Conservation (phyloP, 2,113 vertebrate species). For the Thunnus maccoyii region DNA sequence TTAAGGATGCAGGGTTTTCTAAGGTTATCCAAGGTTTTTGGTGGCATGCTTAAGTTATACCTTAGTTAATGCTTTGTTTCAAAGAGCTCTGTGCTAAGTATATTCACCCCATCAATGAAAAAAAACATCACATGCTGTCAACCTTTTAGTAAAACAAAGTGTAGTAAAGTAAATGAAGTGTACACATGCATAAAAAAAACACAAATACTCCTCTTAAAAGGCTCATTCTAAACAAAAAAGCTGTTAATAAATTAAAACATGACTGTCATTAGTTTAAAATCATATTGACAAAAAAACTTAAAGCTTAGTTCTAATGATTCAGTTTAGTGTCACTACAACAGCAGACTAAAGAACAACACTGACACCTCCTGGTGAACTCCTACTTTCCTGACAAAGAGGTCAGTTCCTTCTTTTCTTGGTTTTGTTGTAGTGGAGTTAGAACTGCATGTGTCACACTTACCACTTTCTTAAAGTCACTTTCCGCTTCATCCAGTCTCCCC, state of each 20-base stretch:
- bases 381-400: neutral
- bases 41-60: too few relatives aligned
- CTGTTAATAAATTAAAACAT: neutral
- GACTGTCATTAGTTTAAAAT: neutral
- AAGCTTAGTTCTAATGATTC: neutral
- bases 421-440: neutral
- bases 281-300: neutral
- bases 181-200: neutral
- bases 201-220: neutral
- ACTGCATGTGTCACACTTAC: slow-evolving; percentile 80
- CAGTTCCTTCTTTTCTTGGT: neutral
- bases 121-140: neutral
- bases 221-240: neutral
- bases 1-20: slow-evolving; percentile 8
- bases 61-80: neutral
- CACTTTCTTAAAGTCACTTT: slow-evolving; percentile 96
- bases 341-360: slow-evolving; percentile 54
- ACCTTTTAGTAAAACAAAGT: neutral
- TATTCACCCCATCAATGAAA: neutral
- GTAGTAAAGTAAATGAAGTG: neutral
- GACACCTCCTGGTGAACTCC: slow-evolving; percentile 70
- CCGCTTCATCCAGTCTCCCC: slow-evolving; percentile 95
- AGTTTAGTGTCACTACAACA: neutral
- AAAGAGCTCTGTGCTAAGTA: neutral
- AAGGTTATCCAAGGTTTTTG: neutral